Evolutionary conservation across 2,113 vertebrate genomes (phyloP).

Genomic region (Misgurnus anguillicaudatus): DNA sequence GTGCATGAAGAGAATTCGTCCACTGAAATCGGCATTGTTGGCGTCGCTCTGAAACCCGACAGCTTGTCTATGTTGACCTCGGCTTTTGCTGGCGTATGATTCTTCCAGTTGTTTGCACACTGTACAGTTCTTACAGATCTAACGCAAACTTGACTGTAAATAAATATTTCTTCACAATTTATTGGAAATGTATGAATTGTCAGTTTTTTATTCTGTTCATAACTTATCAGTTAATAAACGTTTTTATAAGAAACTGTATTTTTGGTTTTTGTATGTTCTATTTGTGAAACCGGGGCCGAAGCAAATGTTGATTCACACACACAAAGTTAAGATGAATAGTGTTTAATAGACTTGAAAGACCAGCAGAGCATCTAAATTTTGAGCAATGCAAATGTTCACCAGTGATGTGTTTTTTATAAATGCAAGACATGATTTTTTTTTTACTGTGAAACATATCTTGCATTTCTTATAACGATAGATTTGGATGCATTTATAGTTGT

Average conservation of each 20-base stretch:
- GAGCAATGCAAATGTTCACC: neutral
- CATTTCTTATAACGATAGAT: too few relatives aligned
- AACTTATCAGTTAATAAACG: constrained; percentile 14
- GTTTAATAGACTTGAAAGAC: neutral
- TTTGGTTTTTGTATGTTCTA: neutral
- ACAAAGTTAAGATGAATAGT: neutral
- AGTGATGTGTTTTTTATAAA: too few relatives aligned
- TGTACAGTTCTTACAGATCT: constrained; percentile 60
- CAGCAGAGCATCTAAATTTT: neutral
- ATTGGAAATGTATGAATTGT: constrained; percentile 47
- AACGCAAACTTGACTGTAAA: constrained; percentile 62
- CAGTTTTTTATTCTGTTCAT: constrained; percentile 53
- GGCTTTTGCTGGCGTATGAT: constrained; percentile 50
- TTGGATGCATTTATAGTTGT: too few relatives aligned
- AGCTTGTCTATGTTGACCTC: neutral
- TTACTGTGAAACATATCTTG: too few relatives aligned
- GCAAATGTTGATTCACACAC: neutral
- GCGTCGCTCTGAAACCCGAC: constrained; percentile 55
- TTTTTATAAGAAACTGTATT: constrained; percentile 15
- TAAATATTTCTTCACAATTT: constrained; percentile 47
- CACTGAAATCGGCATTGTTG: constrained; percentile 56
- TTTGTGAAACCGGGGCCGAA: neutral
- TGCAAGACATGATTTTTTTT: too few relatives aligned
- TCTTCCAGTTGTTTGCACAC: constrained; percentile 53
- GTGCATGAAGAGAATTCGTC: constrained; percentile 63